Base-by-base conservation (phyloP, 2,888 invertebrate species). In the Hirtodrosophila trivittata region DNA sequence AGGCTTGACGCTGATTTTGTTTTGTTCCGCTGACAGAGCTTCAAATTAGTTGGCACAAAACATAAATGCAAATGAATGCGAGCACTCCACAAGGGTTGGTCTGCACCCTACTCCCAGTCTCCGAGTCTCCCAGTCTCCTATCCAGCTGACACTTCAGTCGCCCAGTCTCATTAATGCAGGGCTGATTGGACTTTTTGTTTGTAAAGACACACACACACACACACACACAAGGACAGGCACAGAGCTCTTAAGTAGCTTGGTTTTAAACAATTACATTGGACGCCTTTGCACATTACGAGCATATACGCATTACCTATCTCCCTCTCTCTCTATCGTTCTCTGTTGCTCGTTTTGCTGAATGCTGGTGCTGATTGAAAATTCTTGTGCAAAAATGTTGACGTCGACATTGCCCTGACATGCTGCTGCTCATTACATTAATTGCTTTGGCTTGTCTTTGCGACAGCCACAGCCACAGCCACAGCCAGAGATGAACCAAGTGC, bases 311-410 rank as follows among this genome's bases (percentile, higher is more conserved):
- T 41, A 8, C 5, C 12, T 30, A 10, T 33, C 26, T 3, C 45
- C 35, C 8, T 37, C 1, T 10, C 25, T 5, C 10, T 25, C 30
- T 10, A n/a, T 35, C 8, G 21, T 13, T 7, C 26, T 28, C 12
- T 51, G 12, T 50, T 16, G 3, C 25, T 52, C 38, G 25, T 58
- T 58, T 51, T 50, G 41, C 41, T 69, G 65, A 77, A 73, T 84
- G 72, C 73, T 63, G 56, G 57, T 74, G 75, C 69, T 82, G 86
- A 86, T 81, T 81, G 80, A 81, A 81, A 81, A 81, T 81, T 81
- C 86, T 81, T 81, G 81, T 81, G 81, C 86, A 78, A 86, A 86
- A 86, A 86, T 86, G 83, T 78, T 76, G 83, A 78, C 83, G 86
- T 81, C 83, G 86, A 76, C 74, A 64, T 66, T 69, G 66, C 60